Evolutionary conservation across 2,797 vertebrate genomes (phyloP).

Genomic region (Sardinella longiceps): DNA sequence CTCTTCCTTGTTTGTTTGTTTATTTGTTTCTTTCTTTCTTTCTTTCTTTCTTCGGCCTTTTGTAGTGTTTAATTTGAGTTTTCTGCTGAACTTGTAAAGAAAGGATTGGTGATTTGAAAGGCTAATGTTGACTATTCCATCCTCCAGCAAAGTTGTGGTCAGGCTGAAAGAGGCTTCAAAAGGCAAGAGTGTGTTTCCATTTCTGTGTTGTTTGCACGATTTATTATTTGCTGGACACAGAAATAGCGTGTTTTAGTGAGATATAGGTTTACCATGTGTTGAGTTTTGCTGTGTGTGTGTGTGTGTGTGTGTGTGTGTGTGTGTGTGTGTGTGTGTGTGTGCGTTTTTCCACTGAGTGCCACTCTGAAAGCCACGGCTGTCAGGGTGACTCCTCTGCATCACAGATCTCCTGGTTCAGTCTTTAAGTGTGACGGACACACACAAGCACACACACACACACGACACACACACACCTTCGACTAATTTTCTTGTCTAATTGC

Average conservation of each 20-base stretch:
- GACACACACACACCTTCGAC: constrained; percentile 3
- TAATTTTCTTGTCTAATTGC: constrained; percentile 28
- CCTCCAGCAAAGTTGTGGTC: neutral
- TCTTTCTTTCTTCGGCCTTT: neutral
- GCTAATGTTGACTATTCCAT: neutral
- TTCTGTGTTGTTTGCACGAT: too few relatives aligned
- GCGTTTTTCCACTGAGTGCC: neutral
- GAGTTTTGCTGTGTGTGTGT: neutral
- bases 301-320: neutral
- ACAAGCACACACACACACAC: constrained; percentile 19
- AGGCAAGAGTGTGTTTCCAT: neutral
- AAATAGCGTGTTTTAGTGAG: neutral
- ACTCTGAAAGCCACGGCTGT: neutral
- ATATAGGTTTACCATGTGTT: neutral
- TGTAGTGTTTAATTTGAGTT: neutral
- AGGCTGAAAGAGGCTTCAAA: neutral
- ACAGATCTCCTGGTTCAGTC: neutral
- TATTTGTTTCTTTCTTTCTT: neutral
- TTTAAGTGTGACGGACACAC: constrained; percentile 9
- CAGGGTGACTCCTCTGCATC: neutral
- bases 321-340: neutral
- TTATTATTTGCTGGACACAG: neutral
- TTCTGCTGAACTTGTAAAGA: neutral
- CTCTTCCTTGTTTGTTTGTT: too few relatives aligned
- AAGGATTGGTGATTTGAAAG: neutral